A percentile compares a stretch with the other conserved stretches of the same genome.
These are phyloP conservation scores for Peromyscus aztecus DNA, from an alignment of 2,797 vertebrate genomes.

Conservation along the genomic window DNA sequence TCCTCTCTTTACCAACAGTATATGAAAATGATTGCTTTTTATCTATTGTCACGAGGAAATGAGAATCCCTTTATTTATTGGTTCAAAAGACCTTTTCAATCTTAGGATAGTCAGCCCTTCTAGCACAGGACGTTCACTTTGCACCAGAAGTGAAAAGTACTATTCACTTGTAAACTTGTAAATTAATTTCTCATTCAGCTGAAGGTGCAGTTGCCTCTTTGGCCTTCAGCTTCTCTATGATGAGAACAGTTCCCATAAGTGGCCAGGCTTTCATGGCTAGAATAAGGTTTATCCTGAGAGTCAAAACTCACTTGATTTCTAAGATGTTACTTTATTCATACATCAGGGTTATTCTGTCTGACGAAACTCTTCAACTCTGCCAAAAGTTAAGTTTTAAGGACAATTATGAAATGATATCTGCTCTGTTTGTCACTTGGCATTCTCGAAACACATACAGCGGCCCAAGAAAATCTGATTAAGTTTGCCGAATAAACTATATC, in stretches of 20 bases:
- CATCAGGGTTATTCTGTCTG: conserved; percentile 8
- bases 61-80: conserved; percentile 8
- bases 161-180: conserved; percentile 15
- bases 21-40: conserved; percentile 25
- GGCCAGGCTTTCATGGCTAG: not conserved
- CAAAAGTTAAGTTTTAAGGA: conserved; percentile 27
- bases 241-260: conserved; percentile 22
- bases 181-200: conserved; percentile 49
- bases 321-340: conserved; percentile 4
- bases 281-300: not conserved
- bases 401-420: conserved; percentile 22
- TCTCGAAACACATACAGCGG: not conserved
- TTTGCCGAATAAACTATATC: conserved; percentile 27
- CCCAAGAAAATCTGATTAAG: not conserved
- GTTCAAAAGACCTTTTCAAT: conserved; percentile 21
- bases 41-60: conserved; percentile 50
- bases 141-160: conserved; percentile 40
- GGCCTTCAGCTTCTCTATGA: conserved; percentile 45
- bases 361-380: not conserved
- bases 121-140: conserved; percentile 42
- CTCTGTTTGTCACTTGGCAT: conserved; percentile 17
- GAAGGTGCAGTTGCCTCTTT: conserved; percentile 19
- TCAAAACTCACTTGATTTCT: conserved; percentile 44
- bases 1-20: conserved; percentile 5
- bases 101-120: not conserved